A percentile compares a stretch with the other conserved stretches of the same genome.
Evolutionary conservation across 1,140 invertebrate species (phyloP).

Genomic region (Homarus americanus): DNA sequence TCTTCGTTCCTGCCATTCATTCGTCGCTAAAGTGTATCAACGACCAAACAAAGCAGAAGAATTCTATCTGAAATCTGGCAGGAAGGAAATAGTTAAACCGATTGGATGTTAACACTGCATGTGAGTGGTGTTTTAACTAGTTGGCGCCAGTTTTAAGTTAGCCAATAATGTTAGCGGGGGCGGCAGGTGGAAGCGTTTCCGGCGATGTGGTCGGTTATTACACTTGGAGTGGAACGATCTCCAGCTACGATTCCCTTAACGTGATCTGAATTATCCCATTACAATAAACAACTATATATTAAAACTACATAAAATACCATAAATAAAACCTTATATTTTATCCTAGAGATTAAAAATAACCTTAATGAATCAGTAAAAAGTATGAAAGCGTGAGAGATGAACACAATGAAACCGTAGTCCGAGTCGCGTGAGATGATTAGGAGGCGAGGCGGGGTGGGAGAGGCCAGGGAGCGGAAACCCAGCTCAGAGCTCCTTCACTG

Average conservation of each 20-base stretch:
- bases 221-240: slow-evolving; percentile 17
- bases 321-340: too few species aligned
- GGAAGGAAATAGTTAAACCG: too few species aligned
- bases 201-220: slow-evolving; percentile 50
- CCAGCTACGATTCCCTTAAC: neutral
- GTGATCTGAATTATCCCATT: too few species aligned
- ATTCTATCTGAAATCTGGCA: too few species aligned
- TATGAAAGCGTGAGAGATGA: too few species aligned
- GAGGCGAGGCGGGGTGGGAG: neutral
- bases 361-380: too few species aligned
- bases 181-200: slow-evolving; percentile 48
- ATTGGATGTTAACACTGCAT: neutral
- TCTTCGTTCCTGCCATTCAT: neutral
- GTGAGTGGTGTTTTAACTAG: neutral
- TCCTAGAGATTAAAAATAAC: too few species aligned
- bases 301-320: too few species aligned
- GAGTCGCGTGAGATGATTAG: neutral
- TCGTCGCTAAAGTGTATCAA: too few species aligned
- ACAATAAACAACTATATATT: too few species aligned
- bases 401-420: neutral
- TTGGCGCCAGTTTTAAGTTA: neutral
- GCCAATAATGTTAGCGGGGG: neutral
- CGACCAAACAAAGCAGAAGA: too few species aligned
- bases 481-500: neutral
- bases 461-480: slow-evolving; percentile 8